Evolutionary conservation across 2,797 vertebrate species (phyloP).

Genomic region (Karalla daura): DNA sequence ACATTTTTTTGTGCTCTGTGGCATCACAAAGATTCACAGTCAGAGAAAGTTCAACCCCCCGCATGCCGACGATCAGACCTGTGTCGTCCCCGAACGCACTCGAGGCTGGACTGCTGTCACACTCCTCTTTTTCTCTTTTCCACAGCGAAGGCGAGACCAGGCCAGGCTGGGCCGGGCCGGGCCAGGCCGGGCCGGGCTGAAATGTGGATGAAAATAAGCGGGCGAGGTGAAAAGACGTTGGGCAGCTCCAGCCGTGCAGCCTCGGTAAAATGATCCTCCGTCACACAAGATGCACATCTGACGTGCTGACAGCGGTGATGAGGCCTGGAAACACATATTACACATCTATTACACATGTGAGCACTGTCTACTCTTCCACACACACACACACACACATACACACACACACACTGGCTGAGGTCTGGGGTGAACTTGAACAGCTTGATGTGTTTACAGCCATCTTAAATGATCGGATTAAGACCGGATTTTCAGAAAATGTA

Average conservation of each 20-base stretch:
- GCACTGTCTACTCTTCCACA: constrained; percentile 43
- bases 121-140: constrained; percentile 32
- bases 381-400: constrained; percentile 36
- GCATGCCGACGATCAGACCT: not conserved
- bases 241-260: constrained; percentile 73
- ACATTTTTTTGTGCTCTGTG: not conserved
- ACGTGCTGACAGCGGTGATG: constrained; percentile 76
- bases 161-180: too few species aligned
- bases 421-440: constrained; percentile 15
- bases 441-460: not conserved
- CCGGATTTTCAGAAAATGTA: not conserved
- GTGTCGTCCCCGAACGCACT: not conserved
- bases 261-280: constrained; percentile 76
- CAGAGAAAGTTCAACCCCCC: too few species aligned
- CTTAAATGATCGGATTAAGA: constrained; percentile 13
- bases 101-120: not conserved
- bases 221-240: constrained; percentile 48
- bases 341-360: constrained; percentile 73
- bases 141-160: constrained; percentile 42
- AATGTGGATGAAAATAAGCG: constrained; percentile 72
- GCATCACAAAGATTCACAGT: not conserved
- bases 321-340: constrained; percentile 67
- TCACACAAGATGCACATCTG: constrained; percentile 65
- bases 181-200: constrained; percentile 53
- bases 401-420: constrained; percentile 20